These are phyloP conservation scores for Tupaia chinensis DNA, from an alignment of 2,113 vertebrate species.

Conservation along the genomic window DNA sequence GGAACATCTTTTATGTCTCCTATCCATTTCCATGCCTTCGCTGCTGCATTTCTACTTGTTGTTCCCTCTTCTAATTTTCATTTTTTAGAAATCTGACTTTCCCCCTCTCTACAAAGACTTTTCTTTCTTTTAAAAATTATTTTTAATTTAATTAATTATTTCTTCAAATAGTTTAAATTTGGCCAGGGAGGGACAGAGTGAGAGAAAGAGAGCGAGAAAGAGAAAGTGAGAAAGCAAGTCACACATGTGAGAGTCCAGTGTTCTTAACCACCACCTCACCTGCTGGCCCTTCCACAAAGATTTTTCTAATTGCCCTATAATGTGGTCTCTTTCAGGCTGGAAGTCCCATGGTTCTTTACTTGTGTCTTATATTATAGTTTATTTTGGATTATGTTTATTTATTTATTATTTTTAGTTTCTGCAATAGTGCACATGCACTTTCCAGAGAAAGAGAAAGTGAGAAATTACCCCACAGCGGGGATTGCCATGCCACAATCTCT, in stretches of 20 bases:
- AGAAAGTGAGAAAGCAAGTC: too few species aligned
- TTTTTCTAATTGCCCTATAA: not conserved
- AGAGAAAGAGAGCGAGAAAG: too few species aligned
- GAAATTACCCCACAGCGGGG: too few species aligned
- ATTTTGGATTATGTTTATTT: not conserved
- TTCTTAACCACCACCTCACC: too few species aligned
- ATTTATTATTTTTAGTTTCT: too few species aligned
- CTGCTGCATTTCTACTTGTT: not conserved
- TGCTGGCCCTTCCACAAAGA: not conserved
- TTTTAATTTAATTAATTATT: too few species aligned
- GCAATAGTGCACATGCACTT: too few species aligned
- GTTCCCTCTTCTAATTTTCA: not conserved
- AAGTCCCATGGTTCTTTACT: not conserved
- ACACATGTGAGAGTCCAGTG: too few species aligned
- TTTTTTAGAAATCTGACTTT: not conserved
- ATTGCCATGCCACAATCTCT: too few species aligned
- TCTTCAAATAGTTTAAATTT: too few species aligned
- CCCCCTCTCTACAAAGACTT: not conserved
- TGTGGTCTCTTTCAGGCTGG: not conserved
- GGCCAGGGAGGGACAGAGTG: too few species aligned
- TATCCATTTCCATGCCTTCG: not conserved
- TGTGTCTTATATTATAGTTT: not conserved
- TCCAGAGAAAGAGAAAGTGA: too few species aligned
- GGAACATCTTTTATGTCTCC: not conserved
- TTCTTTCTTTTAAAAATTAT: not conserved